Base-by-base conservation (phyloP, 2,888 invertebrate species). In the Euproctis similis region DNA sequence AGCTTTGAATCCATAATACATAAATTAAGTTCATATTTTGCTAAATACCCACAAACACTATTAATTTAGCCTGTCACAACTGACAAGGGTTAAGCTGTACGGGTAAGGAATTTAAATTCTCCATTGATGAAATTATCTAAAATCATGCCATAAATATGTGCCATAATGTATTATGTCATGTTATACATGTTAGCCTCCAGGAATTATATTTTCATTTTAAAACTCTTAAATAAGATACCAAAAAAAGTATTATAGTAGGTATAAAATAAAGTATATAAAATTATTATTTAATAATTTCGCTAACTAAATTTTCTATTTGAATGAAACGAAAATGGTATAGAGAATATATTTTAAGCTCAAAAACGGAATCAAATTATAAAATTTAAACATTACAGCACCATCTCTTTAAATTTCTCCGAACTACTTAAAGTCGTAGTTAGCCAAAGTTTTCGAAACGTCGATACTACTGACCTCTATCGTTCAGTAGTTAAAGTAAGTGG, bases 61-160 rank as follows among this genome's bases (percentile, higher is more conserved):
- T 72, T 71, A 71, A 70, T 73, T 72, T 68, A 66, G 60, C 57
- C 59, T 66, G 70, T 70, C 71, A 62, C 53, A 65, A 55, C 56
- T 66, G 72, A 74, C 59, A 70, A 70, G 73, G 73, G 72, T 74
- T 71, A 70, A 68, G 56, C 65, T 61, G 50, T 42, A 41, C 53
- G 68, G 60, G 64, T 62, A 66, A 53, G 49, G 56, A 61, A 67
- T 70, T 72, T 56, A 53, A 62, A 64, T 62, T 57, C 55, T 53
- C 42, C 47, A 46, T 51, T 2, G 40, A 40, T 34, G 34, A 52
- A 39, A n/a, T n/a, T n/a, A n/a, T n/a, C n/a, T n/a, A n/a, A n/a
- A n/a, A n/a, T n/a, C n/a, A n/a, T n/a, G n/a, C n/a, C n/a, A n/a
- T n/a, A n/a, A n/a, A n/a, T n/a, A n/a, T n/a, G n/a, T n/a, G n/a